Conservation (phyloP, 2,113 vertebrate genomes). For the Rousettus leschenaultii region DNA sequence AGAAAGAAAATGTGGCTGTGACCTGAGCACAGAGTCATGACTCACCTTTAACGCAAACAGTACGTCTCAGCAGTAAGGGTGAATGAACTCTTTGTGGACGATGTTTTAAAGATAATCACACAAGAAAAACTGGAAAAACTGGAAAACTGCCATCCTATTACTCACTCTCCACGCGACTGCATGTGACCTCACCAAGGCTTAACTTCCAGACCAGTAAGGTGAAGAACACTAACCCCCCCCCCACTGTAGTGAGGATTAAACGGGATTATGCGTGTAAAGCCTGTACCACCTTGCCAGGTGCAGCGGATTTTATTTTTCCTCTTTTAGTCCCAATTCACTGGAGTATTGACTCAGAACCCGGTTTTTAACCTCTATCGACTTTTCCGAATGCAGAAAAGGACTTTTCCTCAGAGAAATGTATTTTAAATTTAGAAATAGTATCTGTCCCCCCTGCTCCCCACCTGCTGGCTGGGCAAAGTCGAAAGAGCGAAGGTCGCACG, state of each 20-base stretch:
- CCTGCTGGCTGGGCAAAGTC: background rate
- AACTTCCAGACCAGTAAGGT: background rate
- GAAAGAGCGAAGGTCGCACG: too few species aligned
- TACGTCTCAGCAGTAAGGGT: background rate
- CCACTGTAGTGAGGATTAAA: background rate
- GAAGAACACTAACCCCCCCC: background rate
- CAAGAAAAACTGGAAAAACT: background rate
- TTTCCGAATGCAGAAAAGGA: background rate
- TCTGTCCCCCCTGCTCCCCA: background rate
- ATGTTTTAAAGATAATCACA: background rate
- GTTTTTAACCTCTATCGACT: background rate
- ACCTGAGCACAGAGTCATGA: background rate
- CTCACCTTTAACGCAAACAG: background rate
- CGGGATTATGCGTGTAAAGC: background rate
- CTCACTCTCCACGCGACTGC: fast-evolving
- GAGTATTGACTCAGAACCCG: background rate
- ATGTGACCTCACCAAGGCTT: background rate
- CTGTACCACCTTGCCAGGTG: background rate
- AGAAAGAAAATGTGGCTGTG: background rate
- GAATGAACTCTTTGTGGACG: background rate
- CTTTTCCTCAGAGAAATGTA: background rate
- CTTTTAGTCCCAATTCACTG: background rate
- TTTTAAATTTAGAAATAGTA: background rate
- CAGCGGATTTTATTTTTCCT: background rate
- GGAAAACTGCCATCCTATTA: too few species aligned